A percentile compares a stretch with the other conserved stretches of the same genome.
phyloP scores from a whole-genome alignment of 2,888 invertebrate genomes.

The Drosophila mimetica region DNA sequence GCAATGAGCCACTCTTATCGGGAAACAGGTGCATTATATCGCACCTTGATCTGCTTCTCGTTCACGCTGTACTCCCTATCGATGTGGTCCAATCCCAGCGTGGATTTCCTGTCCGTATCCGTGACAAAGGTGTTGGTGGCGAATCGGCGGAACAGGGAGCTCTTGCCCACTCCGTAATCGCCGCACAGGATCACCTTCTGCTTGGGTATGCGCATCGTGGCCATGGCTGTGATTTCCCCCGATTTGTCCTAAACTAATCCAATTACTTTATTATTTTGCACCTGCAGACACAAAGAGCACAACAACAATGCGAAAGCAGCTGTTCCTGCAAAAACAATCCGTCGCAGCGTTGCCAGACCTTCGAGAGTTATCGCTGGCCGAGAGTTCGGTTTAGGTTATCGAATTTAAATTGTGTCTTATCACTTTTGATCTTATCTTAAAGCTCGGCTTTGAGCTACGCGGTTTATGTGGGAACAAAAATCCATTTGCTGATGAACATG shows the following conservation, averaged over 20 bases:
- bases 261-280: constrained; percentile 27
- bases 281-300: constrained; percentile 41
- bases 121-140: constrained; percentile 89
- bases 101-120: constrained; percentile 92
- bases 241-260: constrained; percentile 27
- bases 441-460: no score
- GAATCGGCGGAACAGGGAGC: constrained; percentile 95
- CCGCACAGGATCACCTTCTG: constrained; percentile 97
- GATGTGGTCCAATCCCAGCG: constrained; percentile 95
- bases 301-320: constrained; percentile 41
- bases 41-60: constrained; percentile 87
- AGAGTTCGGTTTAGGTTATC: not conserved
- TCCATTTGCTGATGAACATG: no score
- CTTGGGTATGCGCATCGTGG: constrained; percentile 92
- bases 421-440: not conserved
- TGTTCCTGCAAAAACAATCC: constrained; percentile 23
- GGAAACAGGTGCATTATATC: no score
- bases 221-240: constrained; percentile 86
- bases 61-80: constrained; percentile 91
- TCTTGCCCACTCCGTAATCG: constrained; percentile 98
- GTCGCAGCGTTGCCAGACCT: constrained; percentile 42
- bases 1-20: no score
- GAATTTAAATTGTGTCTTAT: constrained; percentile 4
- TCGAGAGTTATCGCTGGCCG: not conserved
- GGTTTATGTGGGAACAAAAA: no score